Base-by-base conservation (phyloP, 2,113 vertebrate genomes). In the Oceanites oceanicus region DNA sequence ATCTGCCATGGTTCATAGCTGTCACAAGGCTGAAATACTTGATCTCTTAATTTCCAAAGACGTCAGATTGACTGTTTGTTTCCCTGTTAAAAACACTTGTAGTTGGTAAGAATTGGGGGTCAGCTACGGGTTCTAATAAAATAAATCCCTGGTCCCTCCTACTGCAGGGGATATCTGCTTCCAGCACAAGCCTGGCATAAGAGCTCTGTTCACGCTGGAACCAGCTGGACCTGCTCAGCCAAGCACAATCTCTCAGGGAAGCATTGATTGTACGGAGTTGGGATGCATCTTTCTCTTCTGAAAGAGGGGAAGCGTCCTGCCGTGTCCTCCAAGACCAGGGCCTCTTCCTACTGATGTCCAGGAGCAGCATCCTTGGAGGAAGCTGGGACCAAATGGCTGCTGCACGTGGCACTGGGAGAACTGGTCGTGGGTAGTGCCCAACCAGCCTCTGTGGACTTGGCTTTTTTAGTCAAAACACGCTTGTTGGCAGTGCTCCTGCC, bases 291-390 rank as follows among this genome's bases (percentile, higher is more conserved):
- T 29, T 5, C n/a, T 3, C 66, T 16, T 23, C 53, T 13, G 47
- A 13, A 44, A 10, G 36, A 45, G 36, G 4, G 15, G 45, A 32
- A 29, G 15, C 7, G 1, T 67, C 40, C 22, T 32, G 56, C 16
- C 0, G 0, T 16, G 14, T 34, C n/a, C 44, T 19, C 7, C 14
- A 1, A 11, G 27, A 9, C 25, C 38, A 29, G 16, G 3, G 3
- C 7, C 49, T 14, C 12, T 16, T 63, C 36, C 27, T 2, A 0
- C 10, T 21, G 16, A 2, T 25, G 23, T 17, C 65, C 26, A 9
- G 50, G 30, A 56, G 50, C 72, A 79, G 66, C 38, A 11, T 40
- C 49, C 29, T 10, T 14, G 30, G 36, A 42, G 74, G 40, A 44
- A 30, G 17, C 61, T 17, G 40, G 11, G 66, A 18, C 50, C 26